Evolutionary conservation across 2,797 vertebrate genomes (phyloP), one percentile per base, ranked within the genome.

Genomic region (Clarias fuscus): DNA sequence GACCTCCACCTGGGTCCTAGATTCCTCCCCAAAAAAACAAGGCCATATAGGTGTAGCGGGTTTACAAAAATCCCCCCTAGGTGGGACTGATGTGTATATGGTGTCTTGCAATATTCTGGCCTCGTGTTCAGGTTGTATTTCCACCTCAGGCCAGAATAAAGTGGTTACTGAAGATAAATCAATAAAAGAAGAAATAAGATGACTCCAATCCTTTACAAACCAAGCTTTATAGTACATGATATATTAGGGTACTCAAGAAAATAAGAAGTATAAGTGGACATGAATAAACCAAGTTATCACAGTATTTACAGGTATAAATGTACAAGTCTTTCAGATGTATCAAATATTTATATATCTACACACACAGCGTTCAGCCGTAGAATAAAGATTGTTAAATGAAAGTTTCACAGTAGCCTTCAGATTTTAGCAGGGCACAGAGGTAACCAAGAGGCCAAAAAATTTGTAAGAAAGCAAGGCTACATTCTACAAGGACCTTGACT

Each of bases 221-320:
- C 89, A 87, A 84, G 89, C 81, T 88, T 90, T 73, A 82, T 73
- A 86, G 88, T 89, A 86, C 90, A 89, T 91, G 86, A 90, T 90
- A 87, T 91, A 90, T 85, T 80, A 91, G 68, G 86, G 87, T 85
- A 24, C 86, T 77, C 64, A 76, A 27, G 89, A 62, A 77, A 53
- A 4, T 91, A 84, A 89, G 89, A 91, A 89, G 87, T 75, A 40
- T 85, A 86, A 89, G 86, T 88, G 27, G 89, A 91, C 80, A 58
- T 87, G 33, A 91, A 90, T 92, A 77, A 87, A 94, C 93, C 89
- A 84, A 80, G 83, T 88, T 87, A 91, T 94, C 94, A 95, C 94
- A 94, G 93, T 95, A 95, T 95, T 94, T 94, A 94, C 94, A 91
- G 11, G 87, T 87, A 90, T 94, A 93, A 93, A 93, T 94, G 91